Conservation (phyloP, 1,140 invertebrate species). For the Brachionus angularis region DNA sequence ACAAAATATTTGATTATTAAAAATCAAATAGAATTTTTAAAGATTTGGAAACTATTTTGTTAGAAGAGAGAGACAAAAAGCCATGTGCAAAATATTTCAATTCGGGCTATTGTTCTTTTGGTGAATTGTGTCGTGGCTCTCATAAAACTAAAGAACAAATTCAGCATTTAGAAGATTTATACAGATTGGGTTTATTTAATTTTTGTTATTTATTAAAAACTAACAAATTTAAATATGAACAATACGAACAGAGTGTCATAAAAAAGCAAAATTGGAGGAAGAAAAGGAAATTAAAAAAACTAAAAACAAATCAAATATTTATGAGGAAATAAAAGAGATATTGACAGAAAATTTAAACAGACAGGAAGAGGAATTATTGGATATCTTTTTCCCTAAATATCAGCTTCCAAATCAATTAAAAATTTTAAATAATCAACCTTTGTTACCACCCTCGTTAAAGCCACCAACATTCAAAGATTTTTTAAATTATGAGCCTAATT, state of each 20-base stretch:
- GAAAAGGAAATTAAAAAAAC: not conserved
- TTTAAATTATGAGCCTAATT: conserved; percentile 31
- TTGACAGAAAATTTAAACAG: not conserved
- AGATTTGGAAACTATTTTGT: conserved; percentile 9
- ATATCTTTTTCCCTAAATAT: conserved; percentile 31
- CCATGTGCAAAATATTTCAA: conserved; percentile 16
- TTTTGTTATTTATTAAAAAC: not conserved
- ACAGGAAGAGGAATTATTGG: not conserved
- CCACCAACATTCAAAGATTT: conserved; percentile 14
- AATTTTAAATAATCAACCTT: not conserved
- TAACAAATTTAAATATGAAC: not conserved
- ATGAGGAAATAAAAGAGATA: not conserved
- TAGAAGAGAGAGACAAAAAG: conserved; percentile 27
- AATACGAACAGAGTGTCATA: conserved; percentile 36
- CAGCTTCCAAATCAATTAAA: not conserved
- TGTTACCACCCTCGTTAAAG: not conserved
- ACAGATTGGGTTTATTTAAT: conserved; percentile 10
- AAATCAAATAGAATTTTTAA: too few relatives aligned
- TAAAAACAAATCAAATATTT: not conserved
- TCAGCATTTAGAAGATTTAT: conserved; percentile 33
- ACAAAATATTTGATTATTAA: not conserved
- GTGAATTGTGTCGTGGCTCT: not conserved
- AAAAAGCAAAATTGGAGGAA: conserved; percentile 11
- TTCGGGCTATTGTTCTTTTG: conserved; percentile 13
- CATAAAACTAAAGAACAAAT: conserved; percentile 21